These are phyloP conservation scores for Jacana jacana DNA, from an alignment of 2,113 vertebrate species.

Conservation along the genomic window DNA sequence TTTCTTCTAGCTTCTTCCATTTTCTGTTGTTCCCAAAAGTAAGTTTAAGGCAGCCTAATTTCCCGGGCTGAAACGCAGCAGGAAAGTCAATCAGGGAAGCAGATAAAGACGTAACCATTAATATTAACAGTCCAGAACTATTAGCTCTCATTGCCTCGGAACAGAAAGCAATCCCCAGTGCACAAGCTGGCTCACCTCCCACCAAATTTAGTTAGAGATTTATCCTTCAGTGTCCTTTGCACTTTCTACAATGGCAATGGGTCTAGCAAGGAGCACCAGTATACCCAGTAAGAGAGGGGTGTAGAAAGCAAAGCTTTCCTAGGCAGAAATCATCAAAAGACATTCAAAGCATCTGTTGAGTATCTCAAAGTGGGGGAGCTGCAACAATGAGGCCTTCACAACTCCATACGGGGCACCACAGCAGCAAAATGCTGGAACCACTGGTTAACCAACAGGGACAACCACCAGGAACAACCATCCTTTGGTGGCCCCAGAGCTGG, in stretches of 20 bases:
- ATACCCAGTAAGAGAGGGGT: not conserved
- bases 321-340: not conserved
- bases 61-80: not conserved
- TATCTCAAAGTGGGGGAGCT: not conserved
- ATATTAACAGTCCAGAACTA: slow-evolving; percentile 4
- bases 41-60: not conserved
- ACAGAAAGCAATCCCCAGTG: not conserved
- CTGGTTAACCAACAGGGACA: not conserved
- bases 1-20: not conserved
- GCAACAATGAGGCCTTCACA: not conserved
- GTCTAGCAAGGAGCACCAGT: not conserved
- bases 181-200: not conserved
- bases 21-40: not conserved
- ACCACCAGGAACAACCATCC: not conserved
- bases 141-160: not conserved
- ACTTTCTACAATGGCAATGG: not conserved
- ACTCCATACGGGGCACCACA: not conserved
- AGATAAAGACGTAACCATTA: slow-evolving; percentile 5
- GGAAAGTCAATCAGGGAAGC: not conserved
- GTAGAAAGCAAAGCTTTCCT: not conserved
- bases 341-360: not conserved
- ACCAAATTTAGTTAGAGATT: not conserved
- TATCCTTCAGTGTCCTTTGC: not conserved
- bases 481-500: not conserved
- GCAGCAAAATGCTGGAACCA: not conserved